Percentiles rank a stretch among this genome's conserved stretches.
These are phyloP conservation scores for Cyanocitta stelleri DNA, from an alignment of 2,113 vertebrate species.

Conservation along the genomic window DNA sequence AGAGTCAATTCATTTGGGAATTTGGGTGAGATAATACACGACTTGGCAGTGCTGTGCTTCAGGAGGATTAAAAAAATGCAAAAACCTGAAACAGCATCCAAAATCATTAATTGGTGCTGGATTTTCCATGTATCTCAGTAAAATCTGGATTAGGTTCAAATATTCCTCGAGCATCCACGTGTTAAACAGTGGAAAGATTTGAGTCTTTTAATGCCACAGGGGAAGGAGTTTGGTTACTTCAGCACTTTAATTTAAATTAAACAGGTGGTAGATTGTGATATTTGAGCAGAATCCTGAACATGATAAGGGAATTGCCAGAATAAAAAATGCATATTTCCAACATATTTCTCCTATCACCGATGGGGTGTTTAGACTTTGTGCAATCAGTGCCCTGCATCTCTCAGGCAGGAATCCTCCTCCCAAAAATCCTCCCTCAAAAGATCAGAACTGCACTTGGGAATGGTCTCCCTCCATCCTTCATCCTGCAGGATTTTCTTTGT, in stretches of 20 bases:
- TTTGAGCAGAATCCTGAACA: background rate
- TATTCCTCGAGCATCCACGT: constrained; percentile 28
- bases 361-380: background rate
- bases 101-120: constrained; percentile 44
- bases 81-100: constrained; percentile 25
- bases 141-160: constrained; percentile 56
- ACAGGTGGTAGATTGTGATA: background rate
- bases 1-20: background rate
- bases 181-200: constrained; percentile 23
- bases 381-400: background rate
- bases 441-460: background rate
- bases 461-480: background rate
- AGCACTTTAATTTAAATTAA: background rate
- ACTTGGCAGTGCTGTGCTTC: constrained; percentile 27
- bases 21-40: constrained; percentile 49
- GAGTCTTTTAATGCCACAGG: constrained; percentile 3
- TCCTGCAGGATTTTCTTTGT: background rate
- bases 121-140: constrained; percentile 40
- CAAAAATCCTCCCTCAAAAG: background rate
- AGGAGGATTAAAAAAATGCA: constrained; percentile 42
- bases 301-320: background rate
- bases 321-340: background rate
- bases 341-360: background rate
- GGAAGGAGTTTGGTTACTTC: background rate
- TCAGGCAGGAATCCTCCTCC: background rate